Evolutionary conservation across 2,888 invertebrate genomes (phyloP).

Genomic region (Chloroclysta siterata): DNA sequence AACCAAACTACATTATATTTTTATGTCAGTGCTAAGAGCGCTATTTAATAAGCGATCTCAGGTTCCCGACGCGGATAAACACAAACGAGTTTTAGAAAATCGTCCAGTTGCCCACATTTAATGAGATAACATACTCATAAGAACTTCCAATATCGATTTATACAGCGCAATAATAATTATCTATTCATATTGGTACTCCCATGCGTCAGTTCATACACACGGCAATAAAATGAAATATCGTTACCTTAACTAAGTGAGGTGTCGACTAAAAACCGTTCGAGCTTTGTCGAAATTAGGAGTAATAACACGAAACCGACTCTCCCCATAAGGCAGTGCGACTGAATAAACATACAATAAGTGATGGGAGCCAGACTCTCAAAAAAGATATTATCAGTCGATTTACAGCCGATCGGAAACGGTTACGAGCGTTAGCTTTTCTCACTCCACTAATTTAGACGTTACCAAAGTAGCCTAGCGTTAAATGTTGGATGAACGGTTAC

Average conservation of each 20-base stretch:
- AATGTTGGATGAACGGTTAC: conserved; percentile 78
- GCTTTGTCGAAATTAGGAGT: conserved; percentile 67
- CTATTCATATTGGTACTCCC: conserved; percentile 39
- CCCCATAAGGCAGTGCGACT: conserved; percentile 66
- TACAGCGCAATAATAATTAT: conserved; percentile 44
- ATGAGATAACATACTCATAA: conserved; percentile 36
- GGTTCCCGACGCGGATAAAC: conserved; percentile 24
- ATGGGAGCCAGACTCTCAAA: conserved; percentile 69
- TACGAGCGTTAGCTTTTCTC: conserved; percentile 82
- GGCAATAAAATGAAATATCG: conserved; percentile 59
- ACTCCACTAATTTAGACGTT: conserved; percentile 83
- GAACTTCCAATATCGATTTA: conserved; percentile 47
- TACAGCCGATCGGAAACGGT: conserved; percentile 76
- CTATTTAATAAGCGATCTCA: conserved; percentile 34
- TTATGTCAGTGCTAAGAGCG: conserved; percentile 44
- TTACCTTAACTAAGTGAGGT: conserved; percentile 63
- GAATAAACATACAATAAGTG: conserved; percentile 76
- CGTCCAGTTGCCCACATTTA: conserved; percentile 29
- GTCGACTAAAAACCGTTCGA: conserved; percentile 64
- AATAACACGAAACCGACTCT: conserved; percentile 67
- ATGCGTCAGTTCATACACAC: conserved; percentile 56
- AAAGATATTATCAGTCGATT: conserved; percentile 79
- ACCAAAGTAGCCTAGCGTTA: conserved; percentile 81
- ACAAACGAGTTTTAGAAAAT: conserved; percentile 31
- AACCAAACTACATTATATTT: conserved; percentile 36